Evolutionary conservation across 92 coral and sea anemone species (phyloP), one percentile per base, ranked within the genome.

Genomic region (Phenganax subtilis): DNA sequence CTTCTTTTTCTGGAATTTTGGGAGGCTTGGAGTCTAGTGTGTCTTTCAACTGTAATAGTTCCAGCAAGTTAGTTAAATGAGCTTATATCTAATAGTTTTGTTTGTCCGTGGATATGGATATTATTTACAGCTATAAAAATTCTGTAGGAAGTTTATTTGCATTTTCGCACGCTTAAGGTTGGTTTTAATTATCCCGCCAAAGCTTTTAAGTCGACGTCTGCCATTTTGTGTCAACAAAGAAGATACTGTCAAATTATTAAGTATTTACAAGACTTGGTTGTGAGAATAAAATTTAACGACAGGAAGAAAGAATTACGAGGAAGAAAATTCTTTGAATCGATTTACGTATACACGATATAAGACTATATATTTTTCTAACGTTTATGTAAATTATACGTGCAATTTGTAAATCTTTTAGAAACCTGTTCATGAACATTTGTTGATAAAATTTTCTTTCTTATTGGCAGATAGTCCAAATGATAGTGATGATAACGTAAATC

Each of bases 111-210:
- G 51, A 30, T 29, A 29, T 27, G 0, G 9, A 5, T 27, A 66
- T 7, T 66, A 66, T 66, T 66, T 66, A 37, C 47, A 37, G 47
- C 47, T 5, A 37, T 37, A 37, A 5, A 37, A 37, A 37, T 37
- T 37, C 3, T 37, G 5, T 37, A 37, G 47, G 47, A 37, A 37
- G 47, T 37, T 37, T 66, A 15, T 30, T 66, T 66, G 25, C 28
- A 66, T 66, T 20, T 20, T 20, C 25, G 25, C 25, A 20, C 25
- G 25, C 25, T 20, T 20, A 20, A 20, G 25, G 31, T 66, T 66
- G 30, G 25, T 20, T 66, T 66, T 66, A 64, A 66, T 66, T 66
- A 20, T 66, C 72, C 72, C 72, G 72, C 72, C 44, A 30, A 66
- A 29, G 10, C 20, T 0, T 8, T 66, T 66, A 37, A 37, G 47